A percentile compares a stretch with the other conserved stretches of the same genome.
Conservation (phyloP, 2,113 vertebrate species). For the Perca schrenkii region DNA sequence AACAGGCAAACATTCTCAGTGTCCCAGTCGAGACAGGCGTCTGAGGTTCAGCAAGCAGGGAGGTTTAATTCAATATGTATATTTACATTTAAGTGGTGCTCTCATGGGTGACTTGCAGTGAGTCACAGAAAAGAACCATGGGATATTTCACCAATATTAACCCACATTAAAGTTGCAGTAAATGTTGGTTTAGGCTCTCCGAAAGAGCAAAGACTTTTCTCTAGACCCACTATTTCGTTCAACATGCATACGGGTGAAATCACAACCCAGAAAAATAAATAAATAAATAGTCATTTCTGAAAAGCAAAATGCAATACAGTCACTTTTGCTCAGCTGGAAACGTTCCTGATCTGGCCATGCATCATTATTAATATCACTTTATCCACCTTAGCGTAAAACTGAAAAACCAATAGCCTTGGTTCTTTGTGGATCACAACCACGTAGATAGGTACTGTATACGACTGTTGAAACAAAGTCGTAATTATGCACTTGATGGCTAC, state of each 20-base stretch:
- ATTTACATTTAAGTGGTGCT: conserved; percentile 51
- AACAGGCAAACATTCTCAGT: conserved; percentile 54
- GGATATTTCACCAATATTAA: conserved; percentile 20
- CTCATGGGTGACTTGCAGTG: conserved; percentile 31
- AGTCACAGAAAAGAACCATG: conserved; percentile 2
- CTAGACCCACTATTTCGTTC: not conserved
- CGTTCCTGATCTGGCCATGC: not conserved
- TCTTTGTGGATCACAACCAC: not conserved
- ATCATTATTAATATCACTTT: conserved; percentile 1
- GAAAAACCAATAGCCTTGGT: not conserved
- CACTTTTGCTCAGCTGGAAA: not conserved
- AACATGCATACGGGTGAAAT: not conserved
- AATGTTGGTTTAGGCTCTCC: too few species aligned
- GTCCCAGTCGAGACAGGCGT: conserved; percentile 32
- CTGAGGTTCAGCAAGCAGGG: conserved; percentile 32
- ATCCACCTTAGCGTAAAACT: not conserved
- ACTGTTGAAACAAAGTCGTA: too few species aligned
- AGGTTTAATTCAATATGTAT: conserved; percentile 51
- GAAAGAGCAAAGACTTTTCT: not conserved
- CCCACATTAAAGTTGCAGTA: not conserved
- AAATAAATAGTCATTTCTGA: not conserved
- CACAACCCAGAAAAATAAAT: not conserved
- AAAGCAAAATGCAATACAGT: not conserved
- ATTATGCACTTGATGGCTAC: too few species aligned
- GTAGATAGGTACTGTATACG: not conserved